Conservation (phyloP, 1,140 invertebrate species). For the Holcopasites calliopsidis region DNA sequence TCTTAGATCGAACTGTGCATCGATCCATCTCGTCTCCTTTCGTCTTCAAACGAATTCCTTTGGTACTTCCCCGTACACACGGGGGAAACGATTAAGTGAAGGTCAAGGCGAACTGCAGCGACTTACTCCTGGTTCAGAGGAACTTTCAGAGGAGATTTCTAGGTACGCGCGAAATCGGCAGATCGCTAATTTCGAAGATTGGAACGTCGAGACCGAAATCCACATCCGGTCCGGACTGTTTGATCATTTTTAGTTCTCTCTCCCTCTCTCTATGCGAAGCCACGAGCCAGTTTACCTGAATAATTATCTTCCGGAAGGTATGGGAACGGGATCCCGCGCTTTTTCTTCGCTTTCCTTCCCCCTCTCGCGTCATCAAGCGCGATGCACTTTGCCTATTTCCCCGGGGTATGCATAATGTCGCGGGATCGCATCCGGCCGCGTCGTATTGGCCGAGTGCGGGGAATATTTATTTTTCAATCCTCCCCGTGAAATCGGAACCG, state of each 20-base stretch:
- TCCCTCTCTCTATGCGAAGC: too few relatives aligned
- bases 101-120: conserved; percentile 6
- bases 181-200: conserved; percentile 1
- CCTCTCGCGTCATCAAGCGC: conserved; percentile 33
- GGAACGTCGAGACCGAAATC: background rate
- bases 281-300: conserved; percentile 33
- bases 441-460: conserved; percentile 29
- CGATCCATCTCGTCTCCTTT: background rate
- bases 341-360: conserved; percentile 11
- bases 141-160: too few relatives aligned
- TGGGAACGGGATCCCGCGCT: background rate
- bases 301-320: conserved; percentile 31
- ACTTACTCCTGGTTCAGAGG: too few relatives aligned
- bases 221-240: background rate
- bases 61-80: background rate
- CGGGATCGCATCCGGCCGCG: conserved; percentile 33
- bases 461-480: conserved; percentile 55
- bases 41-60: conserved; percentile 7
- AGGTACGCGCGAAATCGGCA: background rate
- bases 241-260: too few relatives aligned
- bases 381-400: conserved; percentile 60
- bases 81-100: conserved; percentile 12
- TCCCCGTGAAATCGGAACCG: conserved; percentile 2
- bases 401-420: conserved; percentile 44
- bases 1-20: conserved; percentile 1